A percentile compares a stretch with the other conserved stretches of the same genome.
phyloP scores from a whole-genome alignment of 2,888 invertebrate species.

The Clanis bilineata region DNA sequence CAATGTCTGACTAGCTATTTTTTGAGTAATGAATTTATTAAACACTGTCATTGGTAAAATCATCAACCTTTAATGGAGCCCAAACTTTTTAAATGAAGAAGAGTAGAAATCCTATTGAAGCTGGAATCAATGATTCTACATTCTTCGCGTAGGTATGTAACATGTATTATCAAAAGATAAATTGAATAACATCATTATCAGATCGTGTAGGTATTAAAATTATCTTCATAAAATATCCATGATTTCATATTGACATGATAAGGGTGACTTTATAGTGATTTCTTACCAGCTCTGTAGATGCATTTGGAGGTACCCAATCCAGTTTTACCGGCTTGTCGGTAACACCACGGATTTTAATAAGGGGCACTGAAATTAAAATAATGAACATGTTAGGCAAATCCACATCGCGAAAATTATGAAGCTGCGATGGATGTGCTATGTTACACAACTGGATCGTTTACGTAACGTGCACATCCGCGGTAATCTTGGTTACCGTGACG shows the following conservation, averaged over 20 bases:
- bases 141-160: background rate
- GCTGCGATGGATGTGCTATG: too few species aligned
- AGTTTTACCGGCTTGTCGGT: conserved; percentile 85
- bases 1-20: too few species aligned
- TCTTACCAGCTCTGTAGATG: conserved; percentile 83
- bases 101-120: background rate
- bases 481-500: too few species aligned
- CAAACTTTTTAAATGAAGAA: too few species aligned
- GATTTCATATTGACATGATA: conserved; percentile 11
- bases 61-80: too few species aligned
- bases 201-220: background rate
- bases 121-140: background rate
- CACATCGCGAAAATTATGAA: too few species aligned
- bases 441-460: too few species aligned
- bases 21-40: too few species aligned
- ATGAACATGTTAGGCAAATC: too few species aligned
- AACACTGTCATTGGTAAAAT: too few species aligned
- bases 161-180: background rate
- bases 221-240: background rate
- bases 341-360: conserved; percentile 80
- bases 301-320: conserved; percentile 90
- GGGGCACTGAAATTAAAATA: conserved; percentile 66
- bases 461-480: too few species aligned
- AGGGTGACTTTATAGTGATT: background rate
- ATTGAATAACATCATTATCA: background rate